A percentile compares a stretch with the other conserved stretches of the same genome.
Evolutionary conservation across 2,113 vertebrate genomes (phyloP).

Genomic region (Nannobrachium achirus): DNA sequence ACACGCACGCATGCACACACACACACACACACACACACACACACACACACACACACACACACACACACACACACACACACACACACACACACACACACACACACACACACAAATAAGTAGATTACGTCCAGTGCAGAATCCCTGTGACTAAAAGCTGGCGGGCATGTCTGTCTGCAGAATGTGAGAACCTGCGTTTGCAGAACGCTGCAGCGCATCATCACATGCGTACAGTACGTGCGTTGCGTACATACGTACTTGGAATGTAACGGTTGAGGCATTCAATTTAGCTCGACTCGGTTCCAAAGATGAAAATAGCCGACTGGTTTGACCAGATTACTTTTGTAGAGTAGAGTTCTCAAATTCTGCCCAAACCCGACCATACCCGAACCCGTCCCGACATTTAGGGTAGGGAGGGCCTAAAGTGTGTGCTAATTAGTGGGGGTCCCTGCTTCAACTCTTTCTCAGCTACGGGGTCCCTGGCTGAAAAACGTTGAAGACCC

Average conservation of each 20-base stretch:
- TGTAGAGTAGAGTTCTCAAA: background rate
- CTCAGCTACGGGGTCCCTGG: too few species aligned
- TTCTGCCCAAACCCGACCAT: too few species aligned
- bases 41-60: background rate
- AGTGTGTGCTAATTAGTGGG: too few species aligned
- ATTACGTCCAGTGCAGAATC: conserved; percentile 56
- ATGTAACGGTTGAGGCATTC: too few species aligned
- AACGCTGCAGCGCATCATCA: conserved; percentile 9
- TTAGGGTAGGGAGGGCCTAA: too few species aligned
- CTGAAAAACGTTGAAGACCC: too few species aligned
- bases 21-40: conserved; percentile 1
- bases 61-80: background rate
- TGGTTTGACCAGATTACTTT: conserved; percentile 21
- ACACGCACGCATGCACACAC: conserved; percentile 11
- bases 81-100: background rate
- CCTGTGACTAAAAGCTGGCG: conserved; percentile 49
- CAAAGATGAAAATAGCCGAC: too few species aligned
- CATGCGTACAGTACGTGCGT: too few species aligned
- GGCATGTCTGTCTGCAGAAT: conserved; percentile 47
- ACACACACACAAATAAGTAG: conserved; percentile 39
- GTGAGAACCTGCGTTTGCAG: conserved; percentile 43
- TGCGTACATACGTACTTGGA: too few species aligned
- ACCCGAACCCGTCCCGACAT: too few species aligned
- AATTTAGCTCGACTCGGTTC: too few species aligned
- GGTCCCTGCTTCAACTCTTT: too few species aligned